Conservation (phyloP, 2,113 vertebrate species). For the Anguilla rostrata region DNA sequence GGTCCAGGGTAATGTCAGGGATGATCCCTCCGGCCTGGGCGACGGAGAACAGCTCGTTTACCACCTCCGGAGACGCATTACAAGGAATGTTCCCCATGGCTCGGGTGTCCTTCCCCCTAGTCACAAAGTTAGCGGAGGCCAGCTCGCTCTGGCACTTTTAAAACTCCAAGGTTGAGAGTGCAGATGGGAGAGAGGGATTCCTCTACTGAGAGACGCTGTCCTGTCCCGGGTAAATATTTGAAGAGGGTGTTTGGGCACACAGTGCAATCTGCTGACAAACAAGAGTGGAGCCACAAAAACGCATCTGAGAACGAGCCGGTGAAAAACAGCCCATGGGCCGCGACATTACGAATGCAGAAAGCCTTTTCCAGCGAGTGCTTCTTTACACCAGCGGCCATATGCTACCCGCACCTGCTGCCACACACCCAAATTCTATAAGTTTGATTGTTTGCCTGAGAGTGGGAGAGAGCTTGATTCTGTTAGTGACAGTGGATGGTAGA, state of each 20-base stretch:
- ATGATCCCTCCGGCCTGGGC: slow-evolving; percentile 58
- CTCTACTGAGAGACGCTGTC: slow-evolving; percentile 1
- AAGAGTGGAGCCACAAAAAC: not conserved
- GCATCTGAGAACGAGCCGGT: slow-evolving; percentile 1
- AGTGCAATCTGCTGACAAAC: not conserved
- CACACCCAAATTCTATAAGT: not conserved
- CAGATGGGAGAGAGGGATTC: not conserved
- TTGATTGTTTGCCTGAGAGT: not conserved
- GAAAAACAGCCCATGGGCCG: not conserved
- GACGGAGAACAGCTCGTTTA: slow-evolving; percentile 62
- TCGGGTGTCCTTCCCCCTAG: not conserved
- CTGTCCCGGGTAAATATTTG: slow-evolving; percentile 25
- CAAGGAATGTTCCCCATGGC: slow-evolving; percentile 47
- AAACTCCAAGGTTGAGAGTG: not conserved
- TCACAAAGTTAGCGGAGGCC: not conserved
- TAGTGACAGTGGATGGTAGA: not conserved
- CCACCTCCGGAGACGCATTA: slow-evolving; percentile 53
- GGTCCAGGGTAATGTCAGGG: slow-evolving; percentile 67
- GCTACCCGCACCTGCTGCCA: not conserved
- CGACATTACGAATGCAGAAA: not conserved
- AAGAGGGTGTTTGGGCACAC: slow-evolving; percentile 14
- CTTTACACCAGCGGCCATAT: not conserved
- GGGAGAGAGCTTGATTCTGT: not conserved
- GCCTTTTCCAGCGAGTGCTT: not conserved
- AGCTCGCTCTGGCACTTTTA: not conserved